Evolutionary conservation across 1,140 invertebrate species (phyloP).

Genomic region (Orussus abietinus): DNA sequence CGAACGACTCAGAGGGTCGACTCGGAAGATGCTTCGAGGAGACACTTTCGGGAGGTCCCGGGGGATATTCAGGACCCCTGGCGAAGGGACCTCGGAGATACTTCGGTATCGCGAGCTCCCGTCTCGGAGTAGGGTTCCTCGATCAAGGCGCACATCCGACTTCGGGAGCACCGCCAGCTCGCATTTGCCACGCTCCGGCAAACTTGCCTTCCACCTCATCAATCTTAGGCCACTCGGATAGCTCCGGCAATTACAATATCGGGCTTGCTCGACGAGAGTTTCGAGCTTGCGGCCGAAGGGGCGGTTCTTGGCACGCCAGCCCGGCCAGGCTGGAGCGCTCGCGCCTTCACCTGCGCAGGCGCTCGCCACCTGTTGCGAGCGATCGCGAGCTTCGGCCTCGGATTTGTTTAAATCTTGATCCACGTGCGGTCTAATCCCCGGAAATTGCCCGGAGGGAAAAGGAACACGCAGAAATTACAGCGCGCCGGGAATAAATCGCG

Average conservation of each 20-base stretch:
- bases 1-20: too few species aligned
- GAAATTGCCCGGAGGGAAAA: too few species aligned
- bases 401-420: conserved; percentile 47
- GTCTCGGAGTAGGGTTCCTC: too few species aligned
- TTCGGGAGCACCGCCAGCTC: conserved; percentile 32
- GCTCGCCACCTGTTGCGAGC: conserved; percentile 49
- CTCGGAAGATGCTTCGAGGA: too few species aligned
- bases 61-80: not conserved
- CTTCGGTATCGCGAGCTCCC: too few species aligned
- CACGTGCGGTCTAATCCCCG: too few species aligned
- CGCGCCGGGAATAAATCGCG: too few species aligned
- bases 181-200: conserved; percentile 40
- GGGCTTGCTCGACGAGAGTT: conserved; percentile 48
- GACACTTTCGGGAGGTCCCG: not conserved
- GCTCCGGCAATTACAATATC: conserved; percentile 52
- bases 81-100: too few species aligned
- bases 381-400: conserved; percentile 43
- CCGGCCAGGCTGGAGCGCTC: conserved; percentile 16
- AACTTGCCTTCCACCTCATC: conserved; percentile 48
- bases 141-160: too few species aligned
- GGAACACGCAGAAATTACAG: too few species aligned
- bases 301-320: conserved; percentile 44
- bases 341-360: conserved; percentile 37
- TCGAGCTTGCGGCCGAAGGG: conserved; percentile 43
- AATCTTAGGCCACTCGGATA: conserved; percentile 48